Base-by-base conservation (phyloP, 1,140 invertebrate genomes). In the Brachionus rotundiformis region DNA sequence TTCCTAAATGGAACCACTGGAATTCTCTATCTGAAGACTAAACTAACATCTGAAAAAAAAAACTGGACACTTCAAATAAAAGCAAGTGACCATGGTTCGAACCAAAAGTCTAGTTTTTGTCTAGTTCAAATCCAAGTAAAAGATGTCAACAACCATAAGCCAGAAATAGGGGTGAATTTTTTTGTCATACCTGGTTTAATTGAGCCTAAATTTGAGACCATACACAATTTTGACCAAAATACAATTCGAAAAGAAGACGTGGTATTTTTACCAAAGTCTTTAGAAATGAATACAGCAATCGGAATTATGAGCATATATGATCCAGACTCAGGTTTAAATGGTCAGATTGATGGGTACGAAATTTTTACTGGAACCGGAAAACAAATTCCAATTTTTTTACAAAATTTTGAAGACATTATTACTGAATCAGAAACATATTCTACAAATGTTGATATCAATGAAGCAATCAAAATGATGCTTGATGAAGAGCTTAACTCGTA, bases 181-280 rank as follows among this genome's bases (percentile, higher is more conserved):
- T 79, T 79, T 41, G 47, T 59, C 3, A 59, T 79, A 19, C 44
- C 76, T 1, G 76, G 47, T 59, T 39, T 79, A 13, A 59, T 63
- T 36, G 76, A 79, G 59, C 76, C 76, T 10, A 59, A 63, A 54
- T 59, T 79, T 59, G n/a, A 59, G 29, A 79, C 36, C 11, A 39
- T 23, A 59, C 8, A 54, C 4, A 59, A 79, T 63, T 39, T 54
- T 47, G 25, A 36, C 59, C 6, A 39, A 31, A 79, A 79, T 59
- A 33, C 16, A 13, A 3, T 79, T 19, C 13, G 5, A 10, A 79
- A 54, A 39, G 76, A 79, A 54, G 68, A 73, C 11, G 7, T 73
- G 7, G 31, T 79, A 36, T 79, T 27, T 41, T 59, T 79, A 23
- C 29, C 76, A 19, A 79, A 19, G 1, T 33, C n/a, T 5, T 16